Evolutionary conservation across 2,113 vertebrate genomes (phyloP).

Genomic region (Misgurnus mizolepis): DNA sequence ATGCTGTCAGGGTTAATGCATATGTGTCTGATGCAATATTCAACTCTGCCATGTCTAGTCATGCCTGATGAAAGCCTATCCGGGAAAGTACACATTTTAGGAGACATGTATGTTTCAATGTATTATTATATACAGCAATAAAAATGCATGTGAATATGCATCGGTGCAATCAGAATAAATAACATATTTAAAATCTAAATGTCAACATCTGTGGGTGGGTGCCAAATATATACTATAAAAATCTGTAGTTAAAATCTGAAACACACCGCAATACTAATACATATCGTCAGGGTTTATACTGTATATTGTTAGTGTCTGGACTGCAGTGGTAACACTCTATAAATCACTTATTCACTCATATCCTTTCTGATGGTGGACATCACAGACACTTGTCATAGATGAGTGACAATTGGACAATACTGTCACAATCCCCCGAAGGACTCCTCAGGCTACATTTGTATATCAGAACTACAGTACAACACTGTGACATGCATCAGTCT

Average conservation of each 20-base stretch:
- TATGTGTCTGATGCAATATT: not conserved
- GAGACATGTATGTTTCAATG: too few species aligned
- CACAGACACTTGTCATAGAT: not conserved
- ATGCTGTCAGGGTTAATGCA: conserved; percentile 9
- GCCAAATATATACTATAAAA: too few species aligned
- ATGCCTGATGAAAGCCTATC: not conserved
- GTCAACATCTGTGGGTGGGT: too few species aligned
- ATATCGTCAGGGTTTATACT: too few species aligned
- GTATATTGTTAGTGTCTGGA: too few species aligned
- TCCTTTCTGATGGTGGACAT: not conserved
- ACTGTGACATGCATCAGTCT: not conserved
- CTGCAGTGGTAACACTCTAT: not conserved
- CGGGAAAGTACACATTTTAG: not conserved
- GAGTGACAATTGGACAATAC: conserved; percentile 21
- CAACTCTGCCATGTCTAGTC: not conserved
- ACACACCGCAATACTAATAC: too few species aligned
- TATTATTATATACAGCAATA: not conserved
- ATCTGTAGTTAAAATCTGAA: too few species aligned
- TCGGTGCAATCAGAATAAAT: too few species aligned
- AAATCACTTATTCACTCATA: not conserved
- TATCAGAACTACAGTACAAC: not conserved
- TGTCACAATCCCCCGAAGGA: not conserved
- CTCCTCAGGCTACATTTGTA: conserved; percentile 4
- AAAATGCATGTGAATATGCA: too few species aligned
- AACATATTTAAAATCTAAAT: too few species aligned